Evolutionary conservation across 2,797 vertebrate genomes (phyloP).

Genomic region (Craterocephalus amniculus): DNA sequence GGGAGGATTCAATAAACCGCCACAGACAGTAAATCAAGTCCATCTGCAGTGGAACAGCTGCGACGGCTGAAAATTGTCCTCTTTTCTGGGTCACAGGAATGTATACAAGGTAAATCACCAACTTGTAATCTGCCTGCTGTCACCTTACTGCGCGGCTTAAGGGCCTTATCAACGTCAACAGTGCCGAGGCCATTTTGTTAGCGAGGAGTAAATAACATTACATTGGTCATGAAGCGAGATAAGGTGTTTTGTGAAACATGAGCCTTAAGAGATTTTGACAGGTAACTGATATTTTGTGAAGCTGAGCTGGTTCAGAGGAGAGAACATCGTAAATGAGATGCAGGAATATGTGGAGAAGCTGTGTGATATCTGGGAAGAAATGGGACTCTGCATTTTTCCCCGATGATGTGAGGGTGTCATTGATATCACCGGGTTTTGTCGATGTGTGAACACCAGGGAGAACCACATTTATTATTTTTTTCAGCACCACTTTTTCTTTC

Average conservation of each 20-base stretch:
- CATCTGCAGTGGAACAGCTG: slow-evolving; percentile 41
- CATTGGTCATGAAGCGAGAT: slow-evolving; percentile 73
- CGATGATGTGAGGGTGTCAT: slow-evolving; percentile 29
- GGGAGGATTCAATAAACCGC: slow-evolving; percentile 58
- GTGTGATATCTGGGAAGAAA: slow-evolving; percentile 55
- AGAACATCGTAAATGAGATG: slow-evolving; percentile 57
- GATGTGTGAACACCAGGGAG: slow-evolving; percentile 25
- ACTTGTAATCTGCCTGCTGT: slow-evolving; percentile 77
- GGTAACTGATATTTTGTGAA: slow-evolving; percentile 56
- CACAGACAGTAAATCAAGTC: slow-evolving; percentile 55
- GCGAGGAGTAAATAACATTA: slow-evolving; percentile 73
- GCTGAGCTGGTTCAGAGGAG: slow-evolving; percentile 51
- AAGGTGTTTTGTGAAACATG: slow-evolving; percentile 70
- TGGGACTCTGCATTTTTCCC: slow-evolving; percentile 35
- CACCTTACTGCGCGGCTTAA: slow-evolving; percentile 63
- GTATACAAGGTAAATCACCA: slow-evolving; percentile 75
- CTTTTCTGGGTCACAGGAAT: slow-evolving; percentile 72
- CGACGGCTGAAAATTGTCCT: slow-evolving; percentile 52
- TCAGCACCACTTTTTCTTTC: slow-evolving; percentile 9
- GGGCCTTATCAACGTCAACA: slow-evolving; percentile 68
- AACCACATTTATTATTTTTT: slow-evolving; percentile 25
- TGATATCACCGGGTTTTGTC: slow-evolving; percentile 19
- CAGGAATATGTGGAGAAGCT: slow-evolving; percentile 46
- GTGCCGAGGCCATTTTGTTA: slow-evolving; percentile 73
- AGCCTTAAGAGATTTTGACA: slow-evolving; percentile 72